Conservation (phyloP, 1,140 invertebrate species). For the Conus betulinus region DNA sequence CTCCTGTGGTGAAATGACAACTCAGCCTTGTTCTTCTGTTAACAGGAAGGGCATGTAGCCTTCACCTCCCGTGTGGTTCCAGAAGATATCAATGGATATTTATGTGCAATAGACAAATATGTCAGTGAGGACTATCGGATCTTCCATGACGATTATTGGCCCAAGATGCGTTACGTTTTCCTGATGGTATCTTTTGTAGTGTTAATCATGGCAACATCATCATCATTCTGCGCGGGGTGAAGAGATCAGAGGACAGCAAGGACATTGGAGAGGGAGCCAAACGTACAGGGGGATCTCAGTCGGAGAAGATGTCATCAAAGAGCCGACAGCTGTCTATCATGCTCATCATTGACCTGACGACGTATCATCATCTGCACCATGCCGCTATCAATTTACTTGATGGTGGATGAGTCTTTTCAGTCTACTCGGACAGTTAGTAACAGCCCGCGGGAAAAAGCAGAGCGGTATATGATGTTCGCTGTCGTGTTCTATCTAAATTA, state of each 20-base stretch:
- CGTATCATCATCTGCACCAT: constrained; percentile 61
- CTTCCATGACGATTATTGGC: constrained; percentile 56
- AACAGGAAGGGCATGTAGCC: constrained; percentile 45
- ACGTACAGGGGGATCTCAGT: background rate
- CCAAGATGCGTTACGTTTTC: constrained; percentile 60
- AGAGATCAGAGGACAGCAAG: constrained; percentile 42
- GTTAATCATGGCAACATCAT: constrained; percentile 67
- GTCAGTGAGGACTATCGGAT: constrained; percentile 39
- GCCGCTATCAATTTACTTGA: constrained; percentile 55
- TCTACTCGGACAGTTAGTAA: constrained; percentile 25
- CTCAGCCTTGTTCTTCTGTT: background rate
- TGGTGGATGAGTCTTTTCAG: constrained; percentile 39
- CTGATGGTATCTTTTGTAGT: constrained; percentile 55
- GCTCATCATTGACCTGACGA: constrained; percentile 60
- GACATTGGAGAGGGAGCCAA: background rate
- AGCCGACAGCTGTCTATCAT: constrained; percentile 59
- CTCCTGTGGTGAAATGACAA: background rate
- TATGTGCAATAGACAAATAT: constrained; percentile 53
- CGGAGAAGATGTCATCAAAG: constrained; percentile 25
- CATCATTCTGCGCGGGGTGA: constrained; percentile 56
- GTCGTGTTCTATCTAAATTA: constrained; percentile 61
- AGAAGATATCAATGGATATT: constrained; percentile 33
- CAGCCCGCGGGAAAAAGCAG: background rate
- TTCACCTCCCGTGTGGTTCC: constrained; percentile 54
- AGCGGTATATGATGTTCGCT: constrained; percentile 50